Evolutionary conservation across 2,888 invertebrate species (phyloP).

Genomic region (Polyommatus icarus): DNA sequence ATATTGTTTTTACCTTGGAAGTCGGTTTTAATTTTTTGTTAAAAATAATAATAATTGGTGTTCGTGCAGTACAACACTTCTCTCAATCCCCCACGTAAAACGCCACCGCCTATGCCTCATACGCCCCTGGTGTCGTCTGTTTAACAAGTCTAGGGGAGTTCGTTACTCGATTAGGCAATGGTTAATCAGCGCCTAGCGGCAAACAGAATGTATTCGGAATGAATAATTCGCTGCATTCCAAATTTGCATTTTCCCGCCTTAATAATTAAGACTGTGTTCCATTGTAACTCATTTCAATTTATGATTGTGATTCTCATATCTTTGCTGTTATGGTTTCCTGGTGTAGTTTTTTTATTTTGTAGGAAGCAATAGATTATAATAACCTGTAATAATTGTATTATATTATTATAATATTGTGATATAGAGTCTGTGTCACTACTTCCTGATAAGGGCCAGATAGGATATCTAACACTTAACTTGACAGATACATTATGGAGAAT

Average conservation of each 20-base stretch:
- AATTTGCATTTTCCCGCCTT: slow-evolving; percentile 65
- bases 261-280: slow-evolving; percentile 39
- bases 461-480: no score
- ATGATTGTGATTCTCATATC: slow-evolving; percentile 2
- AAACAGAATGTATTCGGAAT: slow-evolving; percentile 62
- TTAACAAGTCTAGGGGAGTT: slow-evolving; percentile 67
- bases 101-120: slow-evolving; percentile 40
- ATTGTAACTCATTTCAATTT: slow-evolving; percentile 21
- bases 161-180: slow-evolving; percentile 75
- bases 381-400: no score
- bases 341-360: not conserved
- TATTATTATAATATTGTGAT: no score
- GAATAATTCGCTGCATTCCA: slow-evolving; percentile 45
- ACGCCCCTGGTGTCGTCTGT: slow-evolving; percentile 56
- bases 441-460: no score
- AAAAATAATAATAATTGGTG: no score
- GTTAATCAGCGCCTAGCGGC: slow-evolving; percentile 67
- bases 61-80: no score
- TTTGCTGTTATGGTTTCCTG: not conserved
- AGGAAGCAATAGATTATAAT: not conserved
- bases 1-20: no score
- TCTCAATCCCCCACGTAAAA: not conserved
- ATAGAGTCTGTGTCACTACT: no score
- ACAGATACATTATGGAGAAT: no score
- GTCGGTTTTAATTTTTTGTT: no score